phyloP scores from a whole-genome alignment of 2,113 vertebrate genomes.

The Clinocottus analis region DNA sequence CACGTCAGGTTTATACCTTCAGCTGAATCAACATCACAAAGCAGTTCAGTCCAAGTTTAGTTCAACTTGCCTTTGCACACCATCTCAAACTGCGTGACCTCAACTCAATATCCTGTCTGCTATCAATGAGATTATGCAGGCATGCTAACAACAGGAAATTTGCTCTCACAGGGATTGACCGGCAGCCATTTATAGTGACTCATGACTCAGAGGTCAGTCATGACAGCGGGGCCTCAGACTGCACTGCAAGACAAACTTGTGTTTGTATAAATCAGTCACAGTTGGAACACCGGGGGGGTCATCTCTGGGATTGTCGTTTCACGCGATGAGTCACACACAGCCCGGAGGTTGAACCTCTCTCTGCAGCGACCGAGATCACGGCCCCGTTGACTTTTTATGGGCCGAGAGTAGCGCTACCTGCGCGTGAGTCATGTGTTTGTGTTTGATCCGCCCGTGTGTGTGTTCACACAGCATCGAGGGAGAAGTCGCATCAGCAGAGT shows the following conservation, averaged over 20 bases:
- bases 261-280: conserved; percentile 44
- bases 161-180: conserved; percentile 68
- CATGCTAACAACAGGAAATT: conserved; percentile 77
- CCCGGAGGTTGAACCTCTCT: not conserved
- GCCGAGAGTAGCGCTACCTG: conserved; percentile 9
- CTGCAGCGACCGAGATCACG: not conserved
- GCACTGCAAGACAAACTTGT: conserved; percentile 20
- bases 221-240: conserved; percentile 23
- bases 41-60: not conserved
- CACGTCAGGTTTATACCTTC: conserved; percentile 13
- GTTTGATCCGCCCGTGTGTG: conserved; percentile 11
- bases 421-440: conserved; percentile 51
- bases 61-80: conserved; percentile 9
- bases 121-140: conserved; percentile 75
- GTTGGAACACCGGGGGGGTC: conserved; percentile 1
- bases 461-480: conserved; percentile 42
- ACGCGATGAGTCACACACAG: conserved; percentile 52
- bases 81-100: conserved; percentile 55
- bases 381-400: conserved; percentile 32
- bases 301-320: conserved; percentile 39
- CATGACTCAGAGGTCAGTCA: conserved; percentile 66
- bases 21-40: conserved; percentile 29
- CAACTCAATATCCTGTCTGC: conserved; percentile 75
- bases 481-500: conserved; percentile 64
- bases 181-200: conserved; percentile 54